These are phyloP conservation scores for Oegoconia quadripuncta DNA, from an alignment of 2,888 invertebrate genomes.

Conservation along the genomic window DNA sequence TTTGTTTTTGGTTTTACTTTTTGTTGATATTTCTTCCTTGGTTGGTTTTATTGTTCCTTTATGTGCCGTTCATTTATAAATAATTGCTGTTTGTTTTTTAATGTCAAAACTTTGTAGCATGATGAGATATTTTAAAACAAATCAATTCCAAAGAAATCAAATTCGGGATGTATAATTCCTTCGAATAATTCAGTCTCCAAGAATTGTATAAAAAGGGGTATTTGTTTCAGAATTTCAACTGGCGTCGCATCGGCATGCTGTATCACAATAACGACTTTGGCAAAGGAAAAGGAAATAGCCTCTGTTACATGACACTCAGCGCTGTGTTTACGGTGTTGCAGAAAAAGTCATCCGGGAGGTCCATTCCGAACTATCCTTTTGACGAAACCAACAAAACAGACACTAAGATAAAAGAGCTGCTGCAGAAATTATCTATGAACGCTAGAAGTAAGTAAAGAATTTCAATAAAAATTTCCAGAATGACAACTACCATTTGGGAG, in stretches of 20 bases:
- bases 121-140: too few species aligned
- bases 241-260: conserved; percentile 85
- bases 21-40: not conserved
- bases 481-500: not conserved
- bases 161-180: too few species aligned
- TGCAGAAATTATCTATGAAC: conserved; percentile 80
- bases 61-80: not conserved
- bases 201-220: too few species aligned
- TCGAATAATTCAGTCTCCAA: too few species aligned
- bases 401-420: conserved; percentile 77
- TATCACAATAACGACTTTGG: conserved; percentile 84
- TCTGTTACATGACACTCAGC: conserved; percentile 87
- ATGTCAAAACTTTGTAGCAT: too few species aligned
- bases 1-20: conserved; percentile 1
- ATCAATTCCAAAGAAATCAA: too few species aligned
- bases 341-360: conserved; percentile 67
- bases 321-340: conserved; percentile 79
- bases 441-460: conserved; percentile 83
- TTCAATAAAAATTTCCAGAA: not conserved
- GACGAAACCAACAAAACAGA: conserved; percentile 80
- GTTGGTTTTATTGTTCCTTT: not conserved
- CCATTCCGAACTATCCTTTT: conserved; percentile 79
- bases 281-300: conserved; percentile 84
- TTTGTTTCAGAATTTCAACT: conserved; percentile 82
- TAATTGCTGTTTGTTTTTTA: not conserved